Evolutionary conservation across 2,113 vertebrate genomes (phyloP), one percentile per base, ranked within the genome.

Genomic region (Mandrillus leucophaeus): DNA sequence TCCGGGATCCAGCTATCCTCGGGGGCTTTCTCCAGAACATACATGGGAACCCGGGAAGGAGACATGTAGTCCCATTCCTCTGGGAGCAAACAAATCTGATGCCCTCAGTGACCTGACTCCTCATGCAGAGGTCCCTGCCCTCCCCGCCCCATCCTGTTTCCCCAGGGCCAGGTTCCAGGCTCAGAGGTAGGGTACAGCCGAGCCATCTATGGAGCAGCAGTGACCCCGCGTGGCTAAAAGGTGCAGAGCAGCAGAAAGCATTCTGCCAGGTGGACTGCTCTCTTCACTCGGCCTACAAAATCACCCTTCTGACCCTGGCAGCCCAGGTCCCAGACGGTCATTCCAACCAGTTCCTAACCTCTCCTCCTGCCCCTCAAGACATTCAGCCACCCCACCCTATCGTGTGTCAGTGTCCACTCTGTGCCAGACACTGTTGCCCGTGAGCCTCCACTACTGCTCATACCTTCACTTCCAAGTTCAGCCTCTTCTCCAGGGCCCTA

Each of bases 181-280:
- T 23, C 2, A 1, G 43, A 61, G n/a, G 6, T 7, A 55, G 52
- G 38, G n/a, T 35, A 30, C 59, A 35, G 30, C 84, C 8, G 6
- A 87, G 32, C 38, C 80, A 88, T 92, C 70, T 30, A 2, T 66
- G 80, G 94, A 48, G 68, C 13, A 0, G 80, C 94, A 97, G 96
- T 11, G 97, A 83, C 97, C 32, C 88, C 70, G 0, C 1, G 97
- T 97, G 98, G 96, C 94, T 13, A 2, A 64, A 57, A 81, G 61
- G 3, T 78, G 79, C 75, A 95, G 22, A 0, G 8, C 79, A 30
- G 45, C 79, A 52, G 76, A 45, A 43, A 61, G 45, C 40, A 11
- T 48, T 48, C 38, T 64, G 92, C 61, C 2, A 5, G 43, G 27
- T 6, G 45, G 5, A 4, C 1, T 25, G 8, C 48, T 32, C 10